phyloP scores from a whole-genome alignment of 2,797 vertebrate species.

The Hippocampus kuda region DNA sequence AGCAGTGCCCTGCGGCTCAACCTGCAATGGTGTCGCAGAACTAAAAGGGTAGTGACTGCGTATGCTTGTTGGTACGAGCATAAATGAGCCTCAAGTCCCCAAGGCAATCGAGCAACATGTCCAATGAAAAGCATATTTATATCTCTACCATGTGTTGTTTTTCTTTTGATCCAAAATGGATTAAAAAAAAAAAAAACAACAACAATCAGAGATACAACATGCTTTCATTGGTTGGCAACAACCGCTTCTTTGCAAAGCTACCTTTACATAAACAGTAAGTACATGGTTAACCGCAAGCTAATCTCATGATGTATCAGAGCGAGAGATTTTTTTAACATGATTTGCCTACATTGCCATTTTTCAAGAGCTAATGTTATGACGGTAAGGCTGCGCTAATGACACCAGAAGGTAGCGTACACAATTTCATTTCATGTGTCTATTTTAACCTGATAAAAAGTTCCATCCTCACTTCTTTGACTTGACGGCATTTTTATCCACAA shows the following conservation, averaged over 20 bases:
- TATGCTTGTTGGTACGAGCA: no score
- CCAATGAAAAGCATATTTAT: not conserved
- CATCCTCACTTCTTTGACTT: slow-evolving; percentile 36
- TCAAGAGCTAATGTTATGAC: not conserved
- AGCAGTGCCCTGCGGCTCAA: no score
- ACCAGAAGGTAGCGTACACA: not conserved
- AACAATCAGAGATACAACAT: not conserved
- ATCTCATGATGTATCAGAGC: not conserved
- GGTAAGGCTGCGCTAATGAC: not conserved
- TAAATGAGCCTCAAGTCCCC: not conserved
- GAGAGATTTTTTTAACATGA: not conserved
- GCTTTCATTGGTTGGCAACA: not conserved
- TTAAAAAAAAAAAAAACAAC: not conserved
- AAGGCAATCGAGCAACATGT: not conserved
- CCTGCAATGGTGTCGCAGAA: no score
- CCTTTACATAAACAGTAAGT: not conserved
- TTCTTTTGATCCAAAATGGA: not conserved
- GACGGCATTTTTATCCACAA: not conserved
- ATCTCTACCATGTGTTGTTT: not conserved
- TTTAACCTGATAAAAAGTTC: slow-evolving; percentile 8
- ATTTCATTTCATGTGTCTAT: not conserved
- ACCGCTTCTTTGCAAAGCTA: not conserved
- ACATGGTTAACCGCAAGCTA: not conserved
- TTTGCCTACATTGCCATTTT: not conserved
- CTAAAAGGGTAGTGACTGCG: no score